Base-by-base conservation (phyloP, 1,140 invertebrate species). In the Drosophila murphyi region DNA sequence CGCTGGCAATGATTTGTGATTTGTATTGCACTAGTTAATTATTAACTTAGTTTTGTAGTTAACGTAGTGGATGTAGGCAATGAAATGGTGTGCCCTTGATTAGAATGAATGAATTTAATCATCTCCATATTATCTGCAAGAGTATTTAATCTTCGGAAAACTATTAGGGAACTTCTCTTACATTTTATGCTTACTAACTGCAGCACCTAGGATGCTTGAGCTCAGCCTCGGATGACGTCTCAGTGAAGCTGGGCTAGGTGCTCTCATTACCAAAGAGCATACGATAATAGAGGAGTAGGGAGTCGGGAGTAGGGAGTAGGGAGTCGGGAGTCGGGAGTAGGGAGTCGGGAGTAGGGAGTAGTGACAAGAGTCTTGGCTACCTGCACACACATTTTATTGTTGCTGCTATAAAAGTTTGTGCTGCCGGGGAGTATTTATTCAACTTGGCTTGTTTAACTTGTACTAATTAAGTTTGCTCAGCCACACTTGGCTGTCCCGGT, bases 401-500 rank as follows among this genome's bases (percentile, higher is more conserved):
- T 85, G 73, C 39, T 80, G 82, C 82, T 51, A 69, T 61, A 85
- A 85, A 87, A 79, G 86, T 85, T 68, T 82, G 60, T 73, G 63
- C 78, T 86, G 74, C 57, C 78, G 78, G 78, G 56, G 62, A 86
- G 82, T 85, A 85, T 85, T 85, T 85, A 87, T 87, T 87, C 82
- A 85, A 85, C 74, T 85, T 85, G 82, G 70, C 75, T 78, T 85
- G 82, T 87, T 85, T 85, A 85, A 85, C 82, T 85, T 87, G 82
- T 78, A 87, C 82, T 85, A 85, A 85, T 85, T 85, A 85, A 85
- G 82, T 85, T 85, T 85, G 78, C 82, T 80, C 78, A 72, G 82
- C 82, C 68, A 87, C 82, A 85, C 82, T 87, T 73, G 82, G 79
- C 70, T 82, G 82, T 75, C 71, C 78, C 64, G 59, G 54, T 45